A percentile compares a stretch with the other conserved stretches of the same genome.
phyloP scores from a whole-genome alignment of 2,888 invertebrate genomes.

The Melanostoma scalare region DNA sequence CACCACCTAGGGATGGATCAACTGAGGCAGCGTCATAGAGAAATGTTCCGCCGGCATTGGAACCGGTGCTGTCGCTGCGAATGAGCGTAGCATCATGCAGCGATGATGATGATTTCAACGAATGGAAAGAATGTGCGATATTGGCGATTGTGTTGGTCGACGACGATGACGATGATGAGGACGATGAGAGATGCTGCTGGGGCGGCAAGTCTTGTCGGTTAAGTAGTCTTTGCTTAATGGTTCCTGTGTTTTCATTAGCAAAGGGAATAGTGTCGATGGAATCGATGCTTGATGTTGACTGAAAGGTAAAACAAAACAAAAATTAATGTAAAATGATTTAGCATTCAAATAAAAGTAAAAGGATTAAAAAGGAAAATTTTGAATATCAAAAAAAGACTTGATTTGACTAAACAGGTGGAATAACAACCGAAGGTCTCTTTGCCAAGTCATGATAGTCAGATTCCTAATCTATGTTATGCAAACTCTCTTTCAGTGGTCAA shows the following conservation, averaged over 20 bases:
- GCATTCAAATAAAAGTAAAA: constrained; percentile 4
- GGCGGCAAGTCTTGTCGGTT: constrained; percentile 82
- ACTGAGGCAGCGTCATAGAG: constrained; percentile 56
- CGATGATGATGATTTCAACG: constrained; percentile 81
- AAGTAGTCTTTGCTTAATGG: constrained; percentile 92
- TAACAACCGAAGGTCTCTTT: constrained; percentile 6
- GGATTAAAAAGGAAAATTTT: no score
- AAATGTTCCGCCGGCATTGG: constrained; percentile 81
- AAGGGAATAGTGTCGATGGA: constrained; percentile 96
- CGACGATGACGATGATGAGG: constrained; percentile 82
- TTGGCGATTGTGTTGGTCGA: constrained; percentile 81
- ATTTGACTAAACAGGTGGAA: neutral
- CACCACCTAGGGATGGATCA: constrained; percentile 48
- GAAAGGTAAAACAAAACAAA: constrained; percentile 81
- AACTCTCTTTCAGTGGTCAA: no score
- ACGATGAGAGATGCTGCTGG: constrained; percentile 80
- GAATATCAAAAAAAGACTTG: no score
- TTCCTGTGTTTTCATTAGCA: constrained; percentile 99
- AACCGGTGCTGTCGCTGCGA: constrained; percentile 83
- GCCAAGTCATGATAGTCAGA: neutral
- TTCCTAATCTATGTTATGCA: no score
- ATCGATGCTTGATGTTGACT: constrained; percentile 97
- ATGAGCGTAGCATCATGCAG: constrained; percentile 83
- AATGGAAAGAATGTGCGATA: constrained; percentile 81
- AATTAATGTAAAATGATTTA: constrained; percentile 84